phyloP scores from a whole-genome alignment of 2,113 vertebrate species.

The Gorsachius goisagi region DNA sequence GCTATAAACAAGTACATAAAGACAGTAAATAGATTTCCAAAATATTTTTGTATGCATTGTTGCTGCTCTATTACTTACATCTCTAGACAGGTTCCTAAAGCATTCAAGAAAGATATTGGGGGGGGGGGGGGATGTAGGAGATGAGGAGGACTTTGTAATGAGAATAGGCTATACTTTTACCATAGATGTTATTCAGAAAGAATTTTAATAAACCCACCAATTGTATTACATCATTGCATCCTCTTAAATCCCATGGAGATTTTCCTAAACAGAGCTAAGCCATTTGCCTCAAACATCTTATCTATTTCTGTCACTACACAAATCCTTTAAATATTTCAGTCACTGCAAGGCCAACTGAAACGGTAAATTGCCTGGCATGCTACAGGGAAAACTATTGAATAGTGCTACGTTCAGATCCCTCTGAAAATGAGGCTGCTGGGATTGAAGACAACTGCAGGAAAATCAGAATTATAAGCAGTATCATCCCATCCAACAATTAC shows the following conservation, averaged over 20 bases:
- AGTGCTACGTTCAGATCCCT: not conserved
- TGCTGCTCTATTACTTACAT: not conserved
- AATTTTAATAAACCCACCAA: conserved; percentile 66
- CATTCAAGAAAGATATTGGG: not conserved
- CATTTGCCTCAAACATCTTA: conserved; percentile 57
- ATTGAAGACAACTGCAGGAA: conserved; percentile 40
- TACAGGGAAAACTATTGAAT: conserved; percentile 26
- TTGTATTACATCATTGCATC: conserved; percentile 63
- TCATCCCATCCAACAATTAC: not conserved
- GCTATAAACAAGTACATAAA: not conserved
- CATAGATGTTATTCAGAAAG: conserved; percentile 47
- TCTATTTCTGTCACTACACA: conserved; percentile 65
- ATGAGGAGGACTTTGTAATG: not conserved
- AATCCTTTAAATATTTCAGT: conserved; percentile 57
- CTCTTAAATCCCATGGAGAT: conserved; percentile 64
- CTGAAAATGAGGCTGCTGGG: conserved; percentile 20
- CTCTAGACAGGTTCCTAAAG: not conserved
- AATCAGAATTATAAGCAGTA: conserved; percentile 15
- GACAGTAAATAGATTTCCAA: not conserved
- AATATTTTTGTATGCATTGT: not conserved
- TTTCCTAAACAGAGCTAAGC: conserved; percentile 68
- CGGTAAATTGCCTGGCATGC: conserved; percentile 35
- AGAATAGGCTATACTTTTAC: not conserved
- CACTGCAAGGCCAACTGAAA: conserved; percentile 44
- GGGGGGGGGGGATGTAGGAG: not conserved